Base-by-base conservation (phyloP, 1,140 invertebrate species). In the Lucilia sericata region DNA sequence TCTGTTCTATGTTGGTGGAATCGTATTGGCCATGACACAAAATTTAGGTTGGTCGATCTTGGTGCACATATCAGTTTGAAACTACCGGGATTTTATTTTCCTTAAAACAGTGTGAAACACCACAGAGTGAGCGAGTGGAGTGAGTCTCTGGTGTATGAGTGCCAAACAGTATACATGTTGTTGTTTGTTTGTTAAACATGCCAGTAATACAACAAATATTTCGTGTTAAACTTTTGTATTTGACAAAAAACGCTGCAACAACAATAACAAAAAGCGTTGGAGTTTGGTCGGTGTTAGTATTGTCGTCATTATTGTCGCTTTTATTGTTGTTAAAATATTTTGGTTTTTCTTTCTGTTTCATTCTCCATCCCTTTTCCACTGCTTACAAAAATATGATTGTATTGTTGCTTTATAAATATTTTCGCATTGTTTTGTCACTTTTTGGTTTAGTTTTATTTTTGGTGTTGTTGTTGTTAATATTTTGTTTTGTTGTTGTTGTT, bases 351-450 rank as follows among this genome's bases (percentile, higher is more conserved):
- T 14, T n/a, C 14, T 70, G 65, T 21, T 70, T 70, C 3, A 30
- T 30, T 30, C 25, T 30, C 65, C 19, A 25, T 70, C n/a, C 25
- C 65, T 70, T 70, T 70, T 19, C n/a, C n/a, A n/a, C 55, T n/a
- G 65, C n/a, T 70, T 25, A 21, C 9, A 21, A 21, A 19, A 25
- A 19, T 7, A 3, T 25, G 21, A n/a, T 21, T 70, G 65, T 70
- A 21, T 19, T 60, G 55, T 60, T 60, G 13, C 14, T 60, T 17
- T 60, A n/a, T 80, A 49, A 19, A 49, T 80, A 51, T 80, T 80
- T 80, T 80, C 76, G 76, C 76, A 80, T 49, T 42, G 76, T 80
- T 80, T 78, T 80, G 76, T 80, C 76, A 80, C 47, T 80, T 80
- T 51, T 80, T 49, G 47, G 42, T 80, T 51, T 80, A 12, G 42